A percentile compares a stretch with the other conserved stretches of the same genome.
phyloP scores from a whole-genome alignment of 2,797 vertebrate genomes.

The Cryptoprocta ferox region DNA sequence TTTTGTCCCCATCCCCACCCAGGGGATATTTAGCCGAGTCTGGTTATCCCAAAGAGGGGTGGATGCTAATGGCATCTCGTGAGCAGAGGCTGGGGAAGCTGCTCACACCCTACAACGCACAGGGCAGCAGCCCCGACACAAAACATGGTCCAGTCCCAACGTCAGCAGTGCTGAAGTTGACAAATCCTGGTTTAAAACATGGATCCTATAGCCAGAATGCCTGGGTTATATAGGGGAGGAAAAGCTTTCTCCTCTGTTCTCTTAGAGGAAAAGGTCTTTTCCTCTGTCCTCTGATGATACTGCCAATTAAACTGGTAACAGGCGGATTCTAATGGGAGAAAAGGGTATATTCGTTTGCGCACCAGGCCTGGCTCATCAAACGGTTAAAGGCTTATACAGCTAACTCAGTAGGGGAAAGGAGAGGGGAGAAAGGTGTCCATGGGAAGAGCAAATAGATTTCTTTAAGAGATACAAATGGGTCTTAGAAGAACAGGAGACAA shows the following conservation, averaged over 20 bases:
- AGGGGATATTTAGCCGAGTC: not conserved
- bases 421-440: not conserved
- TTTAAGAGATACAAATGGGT: not conserved
- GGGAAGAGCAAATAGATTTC: not conserved
- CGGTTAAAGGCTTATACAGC: not conserved
- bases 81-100: not conserved
- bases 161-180: not conserved
- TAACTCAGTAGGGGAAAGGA: not conserved
- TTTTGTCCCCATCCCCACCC: not conserved
- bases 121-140: not conserved
- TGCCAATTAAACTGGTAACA: not conserved
- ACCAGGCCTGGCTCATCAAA: too few relatives aligned
- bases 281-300: not conserved
- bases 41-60: not conserved
- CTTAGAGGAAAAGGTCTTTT: not conserved
- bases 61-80: not conserved
- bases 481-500: not conserved
- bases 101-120: not conserved
- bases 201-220: not conserved
- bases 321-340: not conserved
- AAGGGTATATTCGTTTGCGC: not conserved
- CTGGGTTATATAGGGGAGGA: not conserved
- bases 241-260: not conserved
- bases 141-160: not conserved
- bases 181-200: not conserved